phyloP scores from a whole-genome alignment of 2,113 vertebrate species.

The Grammomys surdaster region DNA sequence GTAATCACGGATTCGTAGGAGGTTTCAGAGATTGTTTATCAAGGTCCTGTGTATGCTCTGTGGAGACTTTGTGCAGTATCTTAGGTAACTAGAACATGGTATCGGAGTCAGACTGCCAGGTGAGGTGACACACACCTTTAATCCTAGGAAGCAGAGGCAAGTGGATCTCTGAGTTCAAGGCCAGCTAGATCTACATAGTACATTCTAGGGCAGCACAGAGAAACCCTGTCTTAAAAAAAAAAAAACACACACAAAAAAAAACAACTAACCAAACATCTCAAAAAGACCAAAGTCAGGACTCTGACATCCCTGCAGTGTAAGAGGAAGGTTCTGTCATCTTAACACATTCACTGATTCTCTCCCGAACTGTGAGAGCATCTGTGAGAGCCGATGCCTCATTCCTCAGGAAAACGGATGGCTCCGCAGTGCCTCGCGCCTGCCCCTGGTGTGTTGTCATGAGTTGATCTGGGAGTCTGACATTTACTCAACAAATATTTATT shows the following conservation, averaged over 20 bases:
- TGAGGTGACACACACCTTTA: neutral
- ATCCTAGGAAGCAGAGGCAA: neutral
- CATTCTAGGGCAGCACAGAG: neutral
- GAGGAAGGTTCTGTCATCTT: neutral
- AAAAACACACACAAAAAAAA: neutral
- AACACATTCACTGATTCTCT: neutral
- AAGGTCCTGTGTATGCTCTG: neutral
- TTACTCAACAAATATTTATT: conserved; percentile 1
- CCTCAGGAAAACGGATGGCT: neutral
- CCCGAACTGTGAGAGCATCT: neutral
- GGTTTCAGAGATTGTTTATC: conserved; percentile 10
- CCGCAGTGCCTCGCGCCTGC: neutral
- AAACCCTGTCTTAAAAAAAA: neutral
- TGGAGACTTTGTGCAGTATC: neutral
- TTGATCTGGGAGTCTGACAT: conserved; percentile 28
- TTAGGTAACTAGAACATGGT: neutral
- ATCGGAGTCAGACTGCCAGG: neutral
- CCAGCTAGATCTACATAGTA: neutral
- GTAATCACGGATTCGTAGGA: neutral
- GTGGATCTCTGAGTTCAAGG: neutral
- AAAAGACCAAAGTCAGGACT: neutral
- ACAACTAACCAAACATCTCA: neutral
- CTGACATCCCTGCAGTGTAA: neutral
- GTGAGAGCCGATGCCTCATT: neutral
- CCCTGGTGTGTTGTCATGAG: neutral